These are phyloP conservation scores for Chloropsis cyanopogon DNA, from an alignment of 2,113 vertebrate species.

Conservation along the genomic window DNA sequence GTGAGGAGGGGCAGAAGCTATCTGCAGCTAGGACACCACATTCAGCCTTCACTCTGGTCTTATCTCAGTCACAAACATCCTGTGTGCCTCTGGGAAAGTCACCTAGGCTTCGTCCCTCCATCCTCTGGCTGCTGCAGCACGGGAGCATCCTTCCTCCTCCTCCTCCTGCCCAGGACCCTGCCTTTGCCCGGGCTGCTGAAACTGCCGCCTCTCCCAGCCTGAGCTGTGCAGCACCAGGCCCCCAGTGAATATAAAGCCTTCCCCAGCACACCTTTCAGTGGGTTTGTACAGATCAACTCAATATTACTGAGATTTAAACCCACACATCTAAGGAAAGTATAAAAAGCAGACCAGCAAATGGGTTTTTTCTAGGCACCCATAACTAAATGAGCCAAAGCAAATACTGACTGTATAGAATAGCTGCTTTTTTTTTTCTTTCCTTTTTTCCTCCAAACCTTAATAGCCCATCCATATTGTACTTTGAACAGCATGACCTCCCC, in stretches of 20 bases:
- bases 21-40: neutral
- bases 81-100: neutral
- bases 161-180: neutral
- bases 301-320: neutral
- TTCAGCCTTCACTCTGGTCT: neutral
- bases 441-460: conserved; percentile 25
- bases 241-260: neutral
- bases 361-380: conserved; percentile 33
- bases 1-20: neutral
- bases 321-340: neutral
- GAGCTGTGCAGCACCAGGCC: neutral
- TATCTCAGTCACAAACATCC: neutral
- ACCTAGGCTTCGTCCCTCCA: neutral
- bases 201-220: rapidly evolving
- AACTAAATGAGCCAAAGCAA: conserved; percentile 32
- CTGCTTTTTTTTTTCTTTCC: neutral
- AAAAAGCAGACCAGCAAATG: neutral
- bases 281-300: neutral
- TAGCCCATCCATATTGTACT: conserved; percentile 67
- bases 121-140: neutral
- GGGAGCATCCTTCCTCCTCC: neutral
- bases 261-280: neutral
- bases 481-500: conserved; percentile 62
- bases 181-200: neutral
- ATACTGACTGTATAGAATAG: neutral